Evolutionary conservation across 1,140 invertebrate species (phyloP), one percentile per base, ranked within the genome.

Genomic region (Limonius californicus): DNA sequence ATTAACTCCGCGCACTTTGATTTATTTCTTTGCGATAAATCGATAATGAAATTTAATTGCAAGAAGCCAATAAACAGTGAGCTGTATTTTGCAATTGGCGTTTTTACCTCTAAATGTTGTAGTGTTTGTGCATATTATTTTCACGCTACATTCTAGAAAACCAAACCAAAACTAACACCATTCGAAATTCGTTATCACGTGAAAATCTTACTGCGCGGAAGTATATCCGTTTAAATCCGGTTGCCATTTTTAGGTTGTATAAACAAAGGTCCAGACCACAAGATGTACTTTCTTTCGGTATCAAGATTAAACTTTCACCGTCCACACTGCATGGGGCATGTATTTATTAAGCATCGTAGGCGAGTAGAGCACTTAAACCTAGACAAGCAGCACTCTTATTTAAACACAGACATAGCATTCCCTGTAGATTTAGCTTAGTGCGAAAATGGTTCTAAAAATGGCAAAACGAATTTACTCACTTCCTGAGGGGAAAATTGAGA

Each of bases 301-400:
- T 74, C 68, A 74, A 75, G 74, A 75, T 72, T 67, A 66, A 59
- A 76, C 72, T 76, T 75, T 76, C 69, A 70, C 74, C 68, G 73
- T 73, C 70, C 73, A 75, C 76, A 76, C 70, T 66, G 72, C 71
- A 72, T 73, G 72, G 59, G 73, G 72, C 72, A 74, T 73, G 71
- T 30, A 55, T 18, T 19, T 19, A 27, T 4, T 27, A 27, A 27
- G 9, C 35, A 39, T 39, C n/a, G 35, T 39, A 39, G 35, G n/a
- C 8, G 35, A 39, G n/a, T 39, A 39, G 35, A 2, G 35, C 35
- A 39, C 35, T 39, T 39, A 11, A 11, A 39, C n/a, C 2, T 6
- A 12, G 2, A 39, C n/a, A 39, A 39, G 11, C n/a, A 39, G 35
- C 35, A 39, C 35, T 39, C n/a, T 27, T 27, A n/a, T n/a, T n/a